These are phyloP conservation scores for Thymelicus sylvestris DNA, from an alignment of 2,888 invertebrate species.

Conservation along the genomic window DNA sequence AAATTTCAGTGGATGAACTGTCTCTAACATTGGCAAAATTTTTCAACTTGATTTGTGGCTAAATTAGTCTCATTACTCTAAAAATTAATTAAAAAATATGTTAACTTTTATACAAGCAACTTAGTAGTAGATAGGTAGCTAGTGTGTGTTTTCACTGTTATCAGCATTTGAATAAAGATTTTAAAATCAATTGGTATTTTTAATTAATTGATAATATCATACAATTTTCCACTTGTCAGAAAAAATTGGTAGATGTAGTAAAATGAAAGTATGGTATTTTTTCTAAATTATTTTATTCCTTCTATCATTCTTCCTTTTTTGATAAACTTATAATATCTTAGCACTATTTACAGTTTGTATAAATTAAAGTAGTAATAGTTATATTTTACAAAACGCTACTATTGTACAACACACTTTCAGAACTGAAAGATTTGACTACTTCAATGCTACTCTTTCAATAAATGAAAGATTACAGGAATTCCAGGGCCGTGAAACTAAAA, in stretches of 20 bases:
- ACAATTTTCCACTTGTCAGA: too few relatives aligned
- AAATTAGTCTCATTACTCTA: too few relatives aligned
- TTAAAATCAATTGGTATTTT: background rate
- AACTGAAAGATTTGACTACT: constrained; percentile 75
- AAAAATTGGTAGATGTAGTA: background rate
- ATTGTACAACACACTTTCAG: constrained; percentile 79
- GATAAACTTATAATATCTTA: constrained; percentile 80
- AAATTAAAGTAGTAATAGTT: constrained; percentile 80
- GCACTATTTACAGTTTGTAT: constrained; percentile 82
- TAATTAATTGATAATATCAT: background rate
- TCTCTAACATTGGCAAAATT: too few relatives aligned
- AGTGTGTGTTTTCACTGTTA: too few relatives aligned
- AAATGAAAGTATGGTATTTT: constrained; percentile 61
- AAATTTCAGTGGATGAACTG: too few relatives aligned
- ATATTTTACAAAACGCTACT: constrained; percentile 77
- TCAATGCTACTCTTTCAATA: constrained; percentile 51
- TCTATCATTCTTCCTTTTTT: constrained; percentile 81
- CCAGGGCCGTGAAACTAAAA: constrained; percentile 47
- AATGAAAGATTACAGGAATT: constrained; percentile 49
- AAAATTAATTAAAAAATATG: too few relatives aligned
- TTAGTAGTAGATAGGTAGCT: too few relatives aligned
- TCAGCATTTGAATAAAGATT: background rate
- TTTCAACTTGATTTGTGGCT: too few relatives aligned
- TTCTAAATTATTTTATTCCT: constrained; percentile 78
- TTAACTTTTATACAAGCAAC: too few relatives aligned